Base-by-base conservation (phyloP, 1,140 invertebrate species). In the Drosophila lacertosa region DNA sequence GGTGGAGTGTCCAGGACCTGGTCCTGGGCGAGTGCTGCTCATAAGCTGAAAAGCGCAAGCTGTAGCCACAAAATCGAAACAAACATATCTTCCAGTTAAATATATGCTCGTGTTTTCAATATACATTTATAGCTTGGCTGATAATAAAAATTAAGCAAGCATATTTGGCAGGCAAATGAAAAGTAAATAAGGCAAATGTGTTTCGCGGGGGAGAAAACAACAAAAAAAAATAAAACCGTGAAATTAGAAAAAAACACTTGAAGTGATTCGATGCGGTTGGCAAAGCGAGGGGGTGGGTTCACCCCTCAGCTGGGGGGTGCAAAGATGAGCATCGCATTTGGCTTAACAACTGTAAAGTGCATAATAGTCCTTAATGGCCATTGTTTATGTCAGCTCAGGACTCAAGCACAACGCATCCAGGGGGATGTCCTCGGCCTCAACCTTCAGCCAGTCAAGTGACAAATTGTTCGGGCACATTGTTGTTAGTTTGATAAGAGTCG, bases 81-180 rank as follows among this genome's bases (percentile, higher is more conserved):
- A 24, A 18, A 18, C 22, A 24, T 29, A 29, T 81, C 78, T 73
- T n/a, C n/a, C n/a, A n/a, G n/a, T n/a, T 83, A 74, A 71, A n/a
- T n/a, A 53, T 20, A 53, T 6, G 22, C 7, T 15, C 6, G 7
- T 3, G 11, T 0, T 2, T 1, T 15, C n/a, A 5, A 47, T 35
- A 51, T 51, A 51, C 15, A 13, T 20, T 13, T 22, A 22, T 22
- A 24, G 5, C 20, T 54, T 9, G 18, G n/a, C 20, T 16, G 26
- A 62, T 73, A 65, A 81, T 82, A 73, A 82, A 81, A 76, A 62
- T 58, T 62, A 39, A 32, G 15, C 58, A 45, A 66, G 45, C 29
- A 39, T 83, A 64, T 86, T 86, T 86, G 66, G 77, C 72, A 67
- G 77, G 81, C 81, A 86, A 86, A 86, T 86, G 80, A 86, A 88